Evolutionary conservation across 2,888 invertebrate species (phyloP).

Genomic region (Lasiommata megera): DNA sequence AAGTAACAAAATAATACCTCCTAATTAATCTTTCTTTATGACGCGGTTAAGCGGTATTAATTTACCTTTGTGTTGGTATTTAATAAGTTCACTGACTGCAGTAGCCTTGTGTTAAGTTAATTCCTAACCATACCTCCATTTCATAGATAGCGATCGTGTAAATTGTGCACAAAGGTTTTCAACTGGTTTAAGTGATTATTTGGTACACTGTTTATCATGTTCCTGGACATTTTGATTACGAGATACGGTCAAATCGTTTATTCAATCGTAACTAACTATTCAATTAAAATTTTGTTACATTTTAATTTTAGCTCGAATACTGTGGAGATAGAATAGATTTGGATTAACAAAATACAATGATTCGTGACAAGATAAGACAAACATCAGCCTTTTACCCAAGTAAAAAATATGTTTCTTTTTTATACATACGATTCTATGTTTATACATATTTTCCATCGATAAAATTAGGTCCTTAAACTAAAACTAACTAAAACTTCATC

Average conservation of each 20-base stretch:
- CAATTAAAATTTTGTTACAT: neutral
- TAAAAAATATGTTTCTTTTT: no score
- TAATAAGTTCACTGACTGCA: constrained; percentile 3
- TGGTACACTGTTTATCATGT: neutral
- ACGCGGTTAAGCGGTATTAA: no score
- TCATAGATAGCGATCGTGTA: neutral
- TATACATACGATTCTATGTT: no score
- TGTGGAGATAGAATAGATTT: no score
- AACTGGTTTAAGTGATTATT: neutral
- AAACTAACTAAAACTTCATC: no score
- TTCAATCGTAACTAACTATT: neutral
- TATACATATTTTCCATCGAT: no score
- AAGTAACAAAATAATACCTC: no score
- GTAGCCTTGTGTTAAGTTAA: neutral
- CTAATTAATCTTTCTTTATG: no score
- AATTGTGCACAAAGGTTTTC: neutral
- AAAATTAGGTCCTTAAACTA: no score
- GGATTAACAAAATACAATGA: no score
- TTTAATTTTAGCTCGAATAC: neutral
- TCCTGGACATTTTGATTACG: constrained; percentile 2
- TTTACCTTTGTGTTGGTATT: neutral
- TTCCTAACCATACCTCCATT: neutral
- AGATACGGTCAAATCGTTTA: neutral
- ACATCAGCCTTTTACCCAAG: no score
- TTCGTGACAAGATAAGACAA: no score